These are phyloP conservation scores for Malurus cyaneus DNA, from an alignment of 2,113 vertebrate genomes.

Conservation along the genomic window DNA sequence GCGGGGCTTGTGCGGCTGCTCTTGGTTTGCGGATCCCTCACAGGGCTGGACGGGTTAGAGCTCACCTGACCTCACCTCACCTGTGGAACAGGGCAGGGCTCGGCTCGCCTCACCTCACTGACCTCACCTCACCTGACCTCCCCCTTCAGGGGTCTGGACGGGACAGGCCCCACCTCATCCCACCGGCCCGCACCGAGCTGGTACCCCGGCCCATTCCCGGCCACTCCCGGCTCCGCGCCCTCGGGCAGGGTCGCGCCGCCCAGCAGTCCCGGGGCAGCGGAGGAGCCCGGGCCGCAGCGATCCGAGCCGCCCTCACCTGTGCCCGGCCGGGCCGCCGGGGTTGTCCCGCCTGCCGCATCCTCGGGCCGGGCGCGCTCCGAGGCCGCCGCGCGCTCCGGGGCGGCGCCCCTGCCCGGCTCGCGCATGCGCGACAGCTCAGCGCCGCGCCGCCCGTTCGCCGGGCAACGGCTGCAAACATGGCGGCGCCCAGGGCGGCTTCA, in stretches of 20 bases:
- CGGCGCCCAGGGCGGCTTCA: accelerated
- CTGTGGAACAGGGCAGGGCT: neutral
- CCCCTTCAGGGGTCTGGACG: accelerated
- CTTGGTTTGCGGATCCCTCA: accelerated
- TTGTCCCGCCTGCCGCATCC: neutral
- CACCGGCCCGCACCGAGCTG: neutral
- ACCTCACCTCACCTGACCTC: neutral
- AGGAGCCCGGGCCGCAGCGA: neutral
- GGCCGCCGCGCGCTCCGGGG: neutral
- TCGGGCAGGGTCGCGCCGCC: neutral
- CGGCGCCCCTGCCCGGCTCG: neutral
- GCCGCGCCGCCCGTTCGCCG: neutral
- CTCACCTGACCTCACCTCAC: neutral
- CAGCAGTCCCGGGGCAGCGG: too few relatives aligned
- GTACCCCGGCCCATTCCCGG: neutral
- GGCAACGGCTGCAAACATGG: neutral
- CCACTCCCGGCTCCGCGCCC: neutral
- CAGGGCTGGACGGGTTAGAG: neutral
- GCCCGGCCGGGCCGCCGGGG: neutral
- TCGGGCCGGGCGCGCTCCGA: neutral
- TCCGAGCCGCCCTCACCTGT: neutral
- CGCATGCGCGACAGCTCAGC: neutral
- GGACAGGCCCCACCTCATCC: neutral
- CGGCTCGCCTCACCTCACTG: neutral
- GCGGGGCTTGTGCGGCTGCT: neutral